These are phyloP conservation scores for Heliconius congener DNA, from an alignment of 1,140 invertebrate genomes.

Conservation along the genomic window DNA sequence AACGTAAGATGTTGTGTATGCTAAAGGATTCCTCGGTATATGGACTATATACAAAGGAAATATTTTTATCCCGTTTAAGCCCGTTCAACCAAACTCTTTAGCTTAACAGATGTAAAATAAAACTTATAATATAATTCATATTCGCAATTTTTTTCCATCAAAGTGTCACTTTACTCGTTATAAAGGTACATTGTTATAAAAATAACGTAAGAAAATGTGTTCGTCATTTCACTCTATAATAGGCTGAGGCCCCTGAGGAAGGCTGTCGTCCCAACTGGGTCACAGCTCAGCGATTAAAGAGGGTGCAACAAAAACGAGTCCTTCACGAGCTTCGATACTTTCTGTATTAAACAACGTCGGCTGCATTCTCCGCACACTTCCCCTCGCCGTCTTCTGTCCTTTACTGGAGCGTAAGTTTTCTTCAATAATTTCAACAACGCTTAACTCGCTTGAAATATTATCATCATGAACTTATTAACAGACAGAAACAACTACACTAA, in stretches of 20 bases:
- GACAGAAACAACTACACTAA: background rate
- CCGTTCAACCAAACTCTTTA: too few relatives aligned
- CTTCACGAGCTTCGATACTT: background rate
- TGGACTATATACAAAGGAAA: too few relatives aligned
- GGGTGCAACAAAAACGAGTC: background rate
- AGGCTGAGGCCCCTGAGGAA: background rate
- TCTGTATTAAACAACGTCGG: background rate
- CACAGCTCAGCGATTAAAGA: conserved; percentile 5
- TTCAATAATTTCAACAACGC: conserved; percentile 8
- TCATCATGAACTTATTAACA: background rate
- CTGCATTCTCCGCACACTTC: background rate
- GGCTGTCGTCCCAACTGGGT: conserved; percentile 3
- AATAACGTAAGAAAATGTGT: background rate
- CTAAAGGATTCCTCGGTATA: too few relatives aligned
- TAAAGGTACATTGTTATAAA: conserved; percentile 1
- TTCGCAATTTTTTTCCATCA: background rate
- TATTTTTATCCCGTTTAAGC: too few relatives aligned
- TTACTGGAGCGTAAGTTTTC: background rate
- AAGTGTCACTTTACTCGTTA: background rate
- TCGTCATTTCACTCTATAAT: background rate
- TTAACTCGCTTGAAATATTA: conserved; percentile 6
- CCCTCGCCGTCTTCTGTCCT: background rate
- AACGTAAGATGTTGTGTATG: too few relatives aligned
- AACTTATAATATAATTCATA: background rate
- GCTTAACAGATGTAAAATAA: too few relatives aligned